These are phyloP conservation scores for Penaeus monodon DNA, from an alignment of 2,888 invertebrate species.

Conservation along the genomic window DNA sequence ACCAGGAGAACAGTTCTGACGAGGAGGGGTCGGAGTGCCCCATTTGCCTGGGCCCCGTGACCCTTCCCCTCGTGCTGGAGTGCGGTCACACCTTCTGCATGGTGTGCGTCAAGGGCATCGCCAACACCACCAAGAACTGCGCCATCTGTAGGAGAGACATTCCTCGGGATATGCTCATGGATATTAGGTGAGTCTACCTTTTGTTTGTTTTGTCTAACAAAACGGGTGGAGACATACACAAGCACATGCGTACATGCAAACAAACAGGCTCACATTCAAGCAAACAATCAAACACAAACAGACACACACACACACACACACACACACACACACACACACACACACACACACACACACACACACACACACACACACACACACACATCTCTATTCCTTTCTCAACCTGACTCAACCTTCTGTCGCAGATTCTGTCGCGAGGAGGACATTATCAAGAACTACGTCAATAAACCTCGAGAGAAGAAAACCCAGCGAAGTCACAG, in stretches of 20 bases:
- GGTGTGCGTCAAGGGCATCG: constrained; percentile 65
- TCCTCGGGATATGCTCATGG: constrained; percentile 64
- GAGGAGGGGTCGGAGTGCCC: constrained; percentile 64
- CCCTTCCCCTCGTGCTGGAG: constrained; percentile 60
- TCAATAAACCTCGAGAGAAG: constrained; percentile 62
- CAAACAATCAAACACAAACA: not conserved
- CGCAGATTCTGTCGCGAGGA: constrained; percentile 65
- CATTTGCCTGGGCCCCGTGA: constrained; percentile 62
- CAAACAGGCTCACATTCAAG: not conserved
- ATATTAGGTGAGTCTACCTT: constrained; percentile 50
- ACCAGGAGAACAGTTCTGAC: constrained; percentile 49
- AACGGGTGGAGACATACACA: not conserved
- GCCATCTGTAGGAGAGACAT: constrained; percentile 64
- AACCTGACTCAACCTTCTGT: not conserved
- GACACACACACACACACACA: not conserved
- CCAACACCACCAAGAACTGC: constrained; percentile 65
- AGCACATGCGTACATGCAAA: not conserved
- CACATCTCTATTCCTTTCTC: not conserved
- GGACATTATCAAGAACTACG: constrained; percentile 65
- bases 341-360: constrained; percentile 11
- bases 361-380: not conserved
- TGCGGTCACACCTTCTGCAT: constrained; percentile 65
- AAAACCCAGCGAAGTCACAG: constrained; percentile 61
- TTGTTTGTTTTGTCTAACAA: too few relatives aligned
- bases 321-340: too few relatives aligned